Evolutionary conservation across 1,140 invertebrate species (phyloP), one percentile per base, ranked within the genome.

Genomic region (Drosophila busckii): DNA sequence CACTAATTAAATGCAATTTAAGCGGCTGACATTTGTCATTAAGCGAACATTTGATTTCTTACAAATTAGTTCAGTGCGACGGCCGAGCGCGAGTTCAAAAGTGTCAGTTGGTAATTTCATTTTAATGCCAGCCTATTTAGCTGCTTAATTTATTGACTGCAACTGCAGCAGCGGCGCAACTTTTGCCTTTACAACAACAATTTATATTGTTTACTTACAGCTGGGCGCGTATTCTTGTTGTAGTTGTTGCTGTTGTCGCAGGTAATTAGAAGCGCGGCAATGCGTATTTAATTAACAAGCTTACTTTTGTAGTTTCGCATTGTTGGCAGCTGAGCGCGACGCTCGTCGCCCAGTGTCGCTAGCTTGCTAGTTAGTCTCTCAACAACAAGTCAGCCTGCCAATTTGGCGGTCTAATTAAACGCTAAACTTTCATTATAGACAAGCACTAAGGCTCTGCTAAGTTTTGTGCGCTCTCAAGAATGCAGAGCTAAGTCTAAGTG

Each of bases 211-310:
- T 41, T 52, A 17, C 22, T 46, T 5, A 37, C 19, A 29, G 16
- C 29, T 55, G n/a, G 7, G 9, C 10, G 12, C 12, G 12, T 17
- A 34, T 16, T 52, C 22, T 62, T 53, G 44, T 58, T 58, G 54
- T 34, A 46, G 34, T 44, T 67, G 45, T 44, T 52, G 50, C 42
- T 68, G 58, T 46, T 50, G 62, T 80, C 73, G 49, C 54, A 46
- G 64, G 73, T 75, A 78, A 78, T 78, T 80, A 78, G 63, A 69
- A 68, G 59, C 63, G 75, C 68, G 73, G 73, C 58, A 78, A 78
- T 78, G 75, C 73, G 73, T 78, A 78, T 73, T 80, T 78, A 78
- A 78, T 78, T 78, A 78, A 78, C 75, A 80, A 73, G 73, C 73
- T 78, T 78, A 69, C 68, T 82, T n/a, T 80, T 64, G 73, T 80